Conservation (phyloP, 1,140 invertebrate species). For the Augochlora pura region DNA sequence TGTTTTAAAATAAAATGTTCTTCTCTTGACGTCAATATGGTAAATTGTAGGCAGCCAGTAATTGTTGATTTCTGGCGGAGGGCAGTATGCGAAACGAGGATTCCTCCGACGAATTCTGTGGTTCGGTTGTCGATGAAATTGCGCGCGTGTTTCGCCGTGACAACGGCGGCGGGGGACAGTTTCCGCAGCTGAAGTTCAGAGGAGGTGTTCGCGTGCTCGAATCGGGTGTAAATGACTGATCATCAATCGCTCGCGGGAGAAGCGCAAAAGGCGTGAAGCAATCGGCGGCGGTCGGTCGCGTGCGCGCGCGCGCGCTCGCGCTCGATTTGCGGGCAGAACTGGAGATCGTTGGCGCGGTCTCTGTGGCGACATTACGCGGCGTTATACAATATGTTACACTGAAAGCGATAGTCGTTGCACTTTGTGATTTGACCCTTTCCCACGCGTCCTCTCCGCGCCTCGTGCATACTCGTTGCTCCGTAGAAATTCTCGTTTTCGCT, state of each 20-base stretch:
- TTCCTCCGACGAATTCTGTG: too few relatives aligned
- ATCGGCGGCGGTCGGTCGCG: neutral
- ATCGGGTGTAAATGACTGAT: too few relatives aligned
- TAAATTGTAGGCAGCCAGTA: too few relatives aligned
- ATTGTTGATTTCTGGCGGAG: too few relatives aligned
- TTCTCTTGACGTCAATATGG: too few relatives aligned
- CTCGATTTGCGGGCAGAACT: neutral
- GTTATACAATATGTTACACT: slow-evolving; percentile 78
- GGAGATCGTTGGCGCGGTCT: slow-evolving; percentile 51
- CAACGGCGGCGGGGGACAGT: too few relatives aligned
- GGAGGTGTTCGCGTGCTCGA: too few relatives aligned
- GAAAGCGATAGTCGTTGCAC: slow-evolving; percentile 76
- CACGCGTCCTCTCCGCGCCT: slow-evolving; percentile 25
- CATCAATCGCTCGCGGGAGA: neutral
- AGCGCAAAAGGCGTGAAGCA: neutral
- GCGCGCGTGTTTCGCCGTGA: too few relatives aligned
- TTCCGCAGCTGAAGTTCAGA: too few relatives aligned
- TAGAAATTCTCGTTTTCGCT: slow-evolving; percentile 20
- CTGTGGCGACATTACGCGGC: slow-evolving; percentile 47
- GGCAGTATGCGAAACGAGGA: too few relatives aligned
- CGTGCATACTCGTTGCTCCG: slow-evolving; percentile 4
- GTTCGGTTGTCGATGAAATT: too few relatives aligned
- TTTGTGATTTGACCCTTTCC: slow-evolving; percentile 59
- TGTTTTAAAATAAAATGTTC: too few relatives aligned
- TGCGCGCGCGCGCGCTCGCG: slow-evolving; percentile 1